phyloP scores from a whole-genome alignment of 2,888 invertebrate species.

The Campopleginae sp. region DNA sequence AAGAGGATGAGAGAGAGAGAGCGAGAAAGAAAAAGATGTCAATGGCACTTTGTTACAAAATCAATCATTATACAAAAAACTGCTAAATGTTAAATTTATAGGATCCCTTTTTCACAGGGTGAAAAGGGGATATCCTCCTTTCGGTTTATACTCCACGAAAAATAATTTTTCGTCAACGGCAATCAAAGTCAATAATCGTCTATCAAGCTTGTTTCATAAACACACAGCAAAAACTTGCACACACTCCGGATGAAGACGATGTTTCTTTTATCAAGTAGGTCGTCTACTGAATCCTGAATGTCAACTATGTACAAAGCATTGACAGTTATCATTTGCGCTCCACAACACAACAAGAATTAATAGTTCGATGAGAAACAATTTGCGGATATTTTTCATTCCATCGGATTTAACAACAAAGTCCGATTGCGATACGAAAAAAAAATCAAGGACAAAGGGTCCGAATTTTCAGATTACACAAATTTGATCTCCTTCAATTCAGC shows the following conservation, averaged over 20 bases:
- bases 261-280: constrained; percentile 4
- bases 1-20: not conserved
- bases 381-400: not conserved
- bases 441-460: not conserved
- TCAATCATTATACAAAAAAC: not conserved
- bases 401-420: not conserved
- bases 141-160: not conserved
- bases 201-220: not conserved
- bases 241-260: not conserved
- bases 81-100: not conserved
- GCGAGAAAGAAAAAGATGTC: no score
- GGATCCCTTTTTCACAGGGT: not conserved
- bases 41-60: not conserved
- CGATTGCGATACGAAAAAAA: not conserved
- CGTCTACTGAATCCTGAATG: not conserved
- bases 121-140: not conserved
- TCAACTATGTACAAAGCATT: not conserved
- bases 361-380: not conserved
- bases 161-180: not conserved
- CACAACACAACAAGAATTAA: not conserved
- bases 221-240: not conserved
- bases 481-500: not conserved
- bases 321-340: not conserved
- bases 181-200: not conserved
- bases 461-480: not conserved